Evolutionary conservation across 2,797 vertebrate genomes (phyloP), one percentile per base, ranked within the genome.

Genomic region (Diceros bicornis): DNA sequence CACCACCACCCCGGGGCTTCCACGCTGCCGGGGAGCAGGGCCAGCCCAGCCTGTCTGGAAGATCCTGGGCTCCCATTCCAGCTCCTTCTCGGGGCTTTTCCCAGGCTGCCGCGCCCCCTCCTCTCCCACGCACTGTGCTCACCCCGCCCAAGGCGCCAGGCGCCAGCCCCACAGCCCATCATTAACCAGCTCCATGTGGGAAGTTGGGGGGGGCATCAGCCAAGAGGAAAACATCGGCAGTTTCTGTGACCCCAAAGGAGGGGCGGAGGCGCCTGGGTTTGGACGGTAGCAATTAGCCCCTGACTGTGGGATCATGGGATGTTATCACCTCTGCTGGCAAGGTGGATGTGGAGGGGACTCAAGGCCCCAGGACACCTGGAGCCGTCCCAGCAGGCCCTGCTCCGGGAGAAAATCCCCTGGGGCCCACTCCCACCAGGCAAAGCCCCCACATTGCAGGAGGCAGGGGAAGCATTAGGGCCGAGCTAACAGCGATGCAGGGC

Each of bases 261-360:
- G 72, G 95, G 82, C 12, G 41, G 96, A 96, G 97, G 72, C 72
- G 62, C 85, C 77, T 57, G 84, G 68, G 61, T 10, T 91, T 84
- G 88, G 92, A 97, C 92, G 95, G 93, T 97, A 93, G 93, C 96
- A 98, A 98, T 98, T 98, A 98, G 96, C 77, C 89, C 77, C 96
- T 93, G 71, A 82, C 88, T 97, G 61, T 90, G 75, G 96, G 92
- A 95, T 96, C 78, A 27, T 85, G 91, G 97, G 94, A 95, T 93
- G 83, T 93, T 92, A 93, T 96, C 94, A 96, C 82, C 75, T 74
- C 82, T 87, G 78, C 55, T 9, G 79, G 78, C 44, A 34, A 62
- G 82, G 82, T 34, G 21, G 66, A 20, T 52, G 23, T 47, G 7
- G 87, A 78, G 66, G 77, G n/a, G 29, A 37, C 92, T n/a, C 62